Percentiles rank a stretch among this genome's conserved stretches.
These are phyloP conservation scores for Galaxea fascicularis DNA, from an alignment of 92 coral and sea anemone genomes.

Conservation along the genomic window DNA sequence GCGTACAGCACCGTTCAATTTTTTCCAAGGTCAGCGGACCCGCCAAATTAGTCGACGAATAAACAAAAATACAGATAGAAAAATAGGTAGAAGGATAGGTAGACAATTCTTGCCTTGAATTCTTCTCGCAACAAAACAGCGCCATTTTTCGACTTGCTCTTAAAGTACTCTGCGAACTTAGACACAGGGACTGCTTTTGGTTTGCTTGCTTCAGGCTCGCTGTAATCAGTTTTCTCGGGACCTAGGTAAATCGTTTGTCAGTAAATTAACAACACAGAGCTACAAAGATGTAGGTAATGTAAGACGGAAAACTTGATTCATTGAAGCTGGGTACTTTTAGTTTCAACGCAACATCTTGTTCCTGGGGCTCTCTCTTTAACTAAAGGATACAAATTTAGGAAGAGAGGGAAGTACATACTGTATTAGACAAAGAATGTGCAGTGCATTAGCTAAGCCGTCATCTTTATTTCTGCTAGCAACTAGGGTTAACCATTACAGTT, in stretches of 20 bases:
- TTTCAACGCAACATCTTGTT: no score
- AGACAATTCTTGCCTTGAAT: conserved; percentile 43
- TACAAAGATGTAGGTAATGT: neutral
- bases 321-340: no score
- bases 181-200: conserved; percentile 64
- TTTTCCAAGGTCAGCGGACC: neutral
- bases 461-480: no score
- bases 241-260: neutral
- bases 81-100: no score
- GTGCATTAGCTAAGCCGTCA: no score
- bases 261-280: neutral
- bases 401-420: no score
- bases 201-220: conserved; percentile 57
- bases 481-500: no score
- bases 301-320: no score
- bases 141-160: conserved; percentile 26
- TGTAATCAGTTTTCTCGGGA: neutral
- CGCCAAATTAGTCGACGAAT: neutral
- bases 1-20: no score
- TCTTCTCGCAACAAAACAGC: conserved; percentile 46
- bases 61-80: neutral
- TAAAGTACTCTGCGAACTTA: conserved; percentile 61
- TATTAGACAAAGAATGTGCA: no score
- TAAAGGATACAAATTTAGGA: no score
- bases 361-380: no score